A percentile compares a stretch with the other conserved stretches of the same genome.
Evolutionary conservation across 2,888 invertebrate genomes (phyloP).

Genomic region (Chalcis sispes): DNA sequence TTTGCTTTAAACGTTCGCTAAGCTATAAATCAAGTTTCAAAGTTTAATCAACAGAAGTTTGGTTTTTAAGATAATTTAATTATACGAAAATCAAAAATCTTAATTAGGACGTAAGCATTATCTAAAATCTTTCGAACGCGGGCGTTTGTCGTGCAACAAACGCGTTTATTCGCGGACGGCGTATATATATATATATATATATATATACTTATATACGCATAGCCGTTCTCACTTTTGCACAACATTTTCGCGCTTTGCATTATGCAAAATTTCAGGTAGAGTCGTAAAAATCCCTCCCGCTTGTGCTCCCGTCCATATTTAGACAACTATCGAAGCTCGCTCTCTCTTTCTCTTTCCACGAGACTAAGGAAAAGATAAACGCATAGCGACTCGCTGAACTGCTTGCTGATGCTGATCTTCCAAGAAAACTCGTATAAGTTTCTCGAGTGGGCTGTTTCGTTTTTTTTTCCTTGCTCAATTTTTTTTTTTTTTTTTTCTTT

Average conservation of each 20-base stretch:
- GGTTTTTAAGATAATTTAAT: no score
- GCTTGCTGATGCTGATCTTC: slow-evolving; percentile 54
- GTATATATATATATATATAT: no score
- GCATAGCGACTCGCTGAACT: slow-evolving; percentile 36
- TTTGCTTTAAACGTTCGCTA: no score
- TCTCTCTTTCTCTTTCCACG: no score
- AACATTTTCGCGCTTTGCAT: slow-evolving; percentile 55
- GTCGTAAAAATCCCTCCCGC: slow-evolving; percentile 50
- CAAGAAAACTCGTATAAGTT: slow-evolving; percentile 58
- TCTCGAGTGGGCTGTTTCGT: slow-evolving; percentile 36
- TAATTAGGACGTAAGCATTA: slow-evolving; percentile 60
- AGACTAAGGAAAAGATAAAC: slow-evolving; percentile 54
- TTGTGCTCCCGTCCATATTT: slow-evolving; percentile 43
- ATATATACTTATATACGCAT: no score
- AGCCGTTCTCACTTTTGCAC: slow-evolving; percentile 52
- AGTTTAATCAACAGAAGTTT: no score
- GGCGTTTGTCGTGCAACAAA: slow-evolving; percentile 43
- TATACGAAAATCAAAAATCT: slow-evolving; percentile 47
- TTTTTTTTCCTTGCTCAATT: background rate
- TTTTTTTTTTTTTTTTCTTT: slow-evolving; percentile 28
- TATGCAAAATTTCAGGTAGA: slow-evolving; percentile 56
- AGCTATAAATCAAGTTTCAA: no score
- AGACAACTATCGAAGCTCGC: slow-evolving; percentile 50
- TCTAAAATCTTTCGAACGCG: slow-evolving; percentile 51
- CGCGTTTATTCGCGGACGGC: slow-evolving; percentile 32